Evolutionary conservation across 2,113 vertebrate species (phyloP).

Genomic region (Colius striatus): DNA sequence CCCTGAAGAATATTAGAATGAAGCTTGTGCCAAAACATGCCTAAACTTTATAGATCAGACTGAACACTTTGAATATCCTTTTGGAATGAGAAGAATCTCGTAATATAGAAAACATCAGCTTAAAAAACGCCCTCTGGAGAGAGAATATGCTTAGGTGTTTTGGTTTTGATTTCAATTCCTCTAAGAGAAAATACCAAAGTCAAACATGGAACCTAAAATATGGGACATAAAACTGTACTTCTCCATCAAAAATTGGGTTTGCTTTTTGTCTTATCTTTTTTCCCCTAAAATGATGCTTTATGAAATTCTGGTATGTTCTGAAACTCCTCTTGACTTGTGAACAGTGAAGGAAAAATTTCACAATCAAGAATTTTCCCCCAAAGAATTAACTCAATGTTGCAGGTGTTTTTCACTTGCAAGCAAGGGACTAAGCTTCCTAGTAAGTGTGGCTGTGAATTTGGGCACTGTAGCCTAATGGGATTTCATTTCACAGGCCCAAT

Average conservation of each 20-base stretch:
- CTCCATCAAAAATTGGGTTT: background rate
- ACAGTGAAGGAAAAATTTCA: background rate
- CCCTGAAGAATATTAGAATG: conserved; percentile 26
- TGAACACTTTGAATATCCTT: background rate
- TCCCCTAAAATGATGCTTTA: fast-evolving
- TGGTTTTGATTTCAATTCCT: background rate
- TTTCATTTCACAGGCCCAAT: background rate
- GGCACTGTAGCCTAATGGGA: background rate
- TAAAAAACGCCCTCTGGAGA: background rate
- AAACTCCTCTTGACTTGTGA: background rate
- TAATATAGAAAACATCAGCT: background rate
- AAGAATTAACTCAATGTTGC: background rate
- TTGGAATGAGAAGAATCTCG: background rate
- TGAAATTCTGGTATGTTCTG: background rate
- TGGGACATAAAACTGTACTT: background rate
- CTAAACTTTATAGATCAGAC: background rate
- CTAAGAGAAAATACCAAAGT: background rate
- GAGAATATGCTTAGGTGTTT: background rate
- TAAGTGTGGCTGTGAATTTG: background rate
- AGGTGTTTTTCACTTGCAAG: background rate
- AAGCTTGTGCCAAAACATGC: conserved; percentile 16
- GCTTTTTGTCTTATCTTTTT: background rate
- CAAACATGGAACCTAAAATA: background rate
- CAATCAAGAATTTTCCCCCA: background rate
- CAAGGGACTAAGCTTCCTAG: background rate